Percentiles rank a stretch among this genome's conserved stretches.
phyloP scores from a whole-genome alignment of 2,888 invertebrate species.

The Catocala nupta region DNA sequence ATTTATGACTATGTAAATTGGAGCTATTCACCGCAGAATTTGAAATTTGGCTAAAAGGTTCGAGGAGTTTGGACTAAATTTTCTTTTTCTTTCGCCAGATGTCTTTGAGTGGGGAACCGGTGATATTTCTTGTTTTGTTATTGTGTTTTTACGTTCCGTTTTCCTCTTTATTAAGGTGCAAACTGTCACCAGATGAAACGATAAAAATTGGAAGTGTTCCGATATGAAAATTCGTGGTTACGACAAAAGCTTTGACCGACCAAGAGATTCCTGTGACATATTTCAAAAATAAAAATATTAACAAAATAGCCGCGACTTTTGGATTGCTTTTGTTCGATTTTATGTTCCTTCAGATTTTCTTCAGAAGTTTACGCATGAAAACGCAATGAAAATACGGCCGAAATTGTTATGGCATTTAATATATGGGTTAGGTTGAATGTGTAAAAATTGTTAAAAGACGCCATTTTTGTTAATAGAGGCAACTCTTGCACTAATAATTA shows the following conservation, averaged over 20 bases:
- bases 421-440: too few relatives aligned
- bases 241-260: background rate
- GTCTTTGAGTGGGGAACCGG: constrained; percentile 58
- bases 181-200: constrained; percentile 36
- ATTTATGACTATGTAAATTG: constrained; percentile 87
- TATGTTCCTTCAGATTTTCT: too few relatives aligned
- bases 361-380: too few relatives aligned
- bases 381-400: too few relatives aligned
- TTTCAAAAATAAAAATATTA: too few relatives aligned
- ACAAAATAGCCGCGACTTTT: too few relatives aligned
- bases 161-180: constrained; percentile 46
- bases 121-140: constrained; percentile 47
- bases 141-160: constrained; percentile 35
- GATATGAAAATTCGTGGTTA: constrained; percentile 6
- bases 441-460: too few relatives aligned
- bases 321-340: too few relatives aligned
- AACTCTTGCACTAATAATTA: too few relatives aligned
- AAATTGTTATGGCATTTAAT: too few relatives aligned
- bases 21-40: constrained; percentile 70
- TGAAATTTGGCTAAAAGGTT: constrained; percentile 68
- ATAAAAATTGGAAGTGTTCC: constrained; percentile 30
- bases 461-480: too few relatives aligned
- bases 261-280: background rate
- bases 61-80: constrained; percentile 54
- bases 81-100: constrained; percentile 67